phyloP scores from a whole-genome alignment of 2,888 invertebrate species.

The Melikaiella ostensackeni region DNA sequence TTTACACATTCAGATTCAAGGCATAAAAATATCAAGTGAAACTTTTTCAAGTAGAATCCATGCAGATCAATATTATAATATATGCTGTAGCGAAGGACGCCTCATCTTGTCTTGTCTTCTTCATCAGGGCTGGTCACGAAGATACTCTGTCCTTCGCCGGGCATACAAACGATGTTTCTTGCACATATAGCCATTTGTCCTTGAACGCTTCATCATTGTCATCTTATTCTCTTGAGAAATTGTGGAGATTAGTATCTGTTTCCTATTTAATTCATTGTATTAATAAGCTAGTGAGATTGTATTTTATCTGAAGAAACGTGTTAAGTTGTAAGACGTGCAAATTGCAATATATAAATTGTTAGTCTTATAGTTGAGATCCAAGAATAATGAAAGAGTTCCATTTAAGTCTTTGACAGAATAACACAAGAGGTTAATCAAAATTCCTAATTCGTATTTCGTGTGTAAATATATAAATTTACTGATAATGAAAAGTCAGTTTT shows the following conservation, averaged over 20 bases:
- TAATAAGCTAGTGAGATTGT: neutral
- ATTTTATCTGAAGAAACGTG: neutral
- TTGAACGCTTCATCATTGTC: neutral
- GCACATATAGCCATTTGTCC: neutral
- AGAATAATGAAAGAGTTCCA: neutral
- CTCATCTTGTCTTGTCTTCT: neutral
- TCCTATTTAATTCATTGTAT: neutral
- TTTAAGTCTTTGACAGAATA: too few species aligned
- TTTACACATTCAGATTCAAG: too few species aligned
- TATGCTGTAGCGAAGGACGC: neutral
- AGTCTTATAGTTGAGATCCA: neutral
- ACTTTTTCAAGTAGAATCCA: neutral
- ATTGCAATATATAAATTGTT: too few species aligned
- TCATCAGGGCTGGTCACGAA: conserved; percentile 1
- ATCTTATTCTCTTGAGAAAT: neutral
- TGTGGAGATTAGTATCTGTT: neutral
- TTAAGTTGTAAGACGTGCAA: neutral
- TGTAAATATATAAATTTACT: too few species aligned
- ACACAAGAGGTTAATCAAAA: too few species aligned
- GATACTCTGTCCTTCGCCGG: neutral
- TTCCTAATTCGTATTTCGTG: too few species aligned
- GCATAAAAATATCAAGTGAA: too few species aligned
- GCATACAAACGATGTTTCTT: neutral
- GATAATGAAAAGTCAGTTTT: too few species aligned
- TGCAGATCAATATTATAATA: conserved; percentile 1